Evolutionary conservation across 2,888 invertebrate genomes (phyloP), one percentile per base, ranked within the genome.

Genomic region (Hybos culiciformis): DNA sequence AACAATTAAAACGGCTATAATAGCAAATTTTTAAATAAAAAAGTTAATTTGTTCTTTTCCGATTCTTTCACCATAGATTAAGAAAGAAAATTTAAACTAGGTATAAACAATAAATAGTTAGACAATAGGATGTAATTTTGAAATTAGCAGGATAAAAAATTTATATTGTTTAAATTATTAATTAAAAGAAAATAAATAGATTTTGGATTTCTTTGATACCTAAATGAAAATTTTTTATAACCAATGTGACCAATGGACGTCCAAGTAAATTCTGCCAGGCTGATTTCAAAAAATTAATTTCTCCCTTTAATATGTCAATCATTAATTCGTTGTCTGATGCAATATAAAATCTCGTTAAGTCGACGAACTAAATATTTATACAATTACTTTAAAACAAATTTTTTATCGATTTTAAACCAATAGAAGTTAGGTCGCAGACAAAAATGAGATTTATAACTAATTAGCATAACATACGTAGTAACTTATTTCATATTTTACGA

Each of bases 231-330:
- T 80, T 80, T 75, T 83, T 82, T 73, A 86, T 76, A 64, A 82
- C 81, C 74, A 94, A 79, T 54, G 91, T 86, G 67, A 94, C 86
- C 62, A 92, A 78, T 49, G 98, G 97, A 58, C 97, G 79, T 59
- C 98, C 98, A 63, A 94, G 79, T 73, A 92, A 87, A 71, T 88
- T 88, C 74, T 90, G 90, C 97, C 97, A 98, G 69, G 90, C 90
- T 58, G 87, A 88, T 75, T 96, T 93, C 74, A 96, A 80, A 77
- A 93, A 94, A 75, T 91, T 86, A 63, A 96, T 85, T 74, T 96
- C 93, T 57, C 88, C 87, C 75, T 91, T 91, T 73, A 93, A 85
- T 68, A 87, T 87, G 74, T 97, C 96, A 66, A 96, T 85, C 83
- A 96, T 84, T 71, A 97, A 80, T 70, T 93, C 91, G 71, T 87